Conservation (phyloP, 1,140 invertebrate genomes). For the Gerris buenoi region DNA sequence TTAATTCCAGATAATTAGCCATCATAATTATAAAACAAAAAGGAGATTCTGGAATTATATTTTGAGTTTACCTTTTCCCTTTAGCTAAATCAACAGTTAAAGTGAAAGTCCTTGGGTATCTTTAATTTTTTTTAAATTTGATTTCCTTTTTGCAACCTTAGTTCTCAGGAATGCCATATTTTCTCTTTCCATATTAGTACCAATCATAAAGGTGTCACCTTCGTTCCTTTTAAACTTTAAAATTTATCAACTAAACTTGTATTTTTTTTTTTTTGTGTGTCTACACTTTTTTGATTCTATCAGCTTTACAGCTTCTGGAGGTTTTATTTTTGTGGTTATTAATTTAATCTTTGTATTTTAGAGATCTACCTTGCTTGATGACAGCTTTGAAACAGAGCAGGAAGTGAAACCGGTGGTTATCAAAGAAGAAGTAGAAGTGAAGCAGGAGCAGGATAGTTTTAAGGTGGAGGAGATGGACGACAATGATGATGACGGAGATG, state of each 20-base stretch:
- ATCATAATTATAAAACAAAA: neutral
- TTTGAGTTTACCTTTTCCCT: neutral
- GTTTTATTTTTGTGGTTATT: too few relatives aligned
- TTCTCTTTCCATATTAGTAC: too few relatives aligned
- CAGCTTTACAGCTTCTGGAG: too few relatives aligned
- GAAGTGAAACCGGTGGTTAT: conserved; percentile 32
- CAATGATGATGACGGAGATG: neutral
- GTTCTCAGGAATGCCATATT: neutral
- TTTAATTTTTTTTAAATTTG: neutral
- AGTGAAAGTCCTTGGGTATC: neutral
- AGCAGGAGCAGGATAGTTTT: conserved; percentile 8
- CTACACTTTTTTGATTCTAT: too few relatives aligned
- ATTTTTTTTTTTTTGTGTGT: too few relatives aligned
- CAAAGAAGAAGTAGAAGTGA: conserved; percentile 26
- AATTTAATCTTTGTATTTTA: too few relatives aligned
- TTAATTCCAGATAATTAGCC: neutral
- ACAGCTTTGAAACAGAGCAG: conserved; percentile 3
- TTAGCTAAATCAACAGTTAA: neutral
- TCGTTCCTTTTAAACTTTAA: too few relatives aligned
- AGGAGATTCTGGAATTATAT: neutral
- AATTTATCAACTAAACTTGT: too few relatives aligned
- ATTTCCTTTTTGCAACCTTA: neutral
- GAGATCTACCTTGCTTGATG: too few relatives aligned
- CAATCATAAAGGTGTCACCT: too few relatives aligned
- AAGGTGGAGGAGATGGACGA: conserved; percentile 9